A percentile compares a stretch with the other conserved stretches of the same genome.
Conservation (phyloP, 2,888 invertebrate species). For the Germaria angustata region DNA sequence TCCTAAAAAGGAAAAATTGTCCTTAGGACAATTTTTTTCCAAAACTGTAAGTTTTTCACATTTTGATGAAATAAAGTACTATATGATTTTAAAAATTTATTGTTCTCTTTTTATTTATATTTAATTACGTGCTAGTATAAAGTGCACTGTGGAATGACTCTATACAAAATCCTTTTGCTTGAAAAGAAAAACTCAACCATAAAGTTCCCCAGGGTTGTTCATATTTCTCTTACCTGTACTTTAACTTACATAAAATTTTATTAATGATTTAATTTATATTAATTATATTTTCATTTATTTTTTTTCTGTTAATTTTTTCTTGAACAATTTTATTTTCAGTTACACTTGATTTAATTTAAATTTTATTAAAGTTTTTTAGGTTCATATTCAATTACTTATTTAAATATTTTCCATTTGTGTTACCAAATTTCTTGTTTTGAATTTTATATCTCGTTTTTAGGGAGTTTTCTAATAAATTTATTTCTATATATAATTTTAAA, state of each 20-base stretch:
- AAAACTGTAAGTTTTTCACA: too few relatives aligned
- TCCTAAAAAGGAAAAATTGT: too few relatives aligned
- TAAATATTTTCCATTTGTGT: conserved; percentile 53
- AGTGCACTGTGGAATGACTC: too few relatives aligned
- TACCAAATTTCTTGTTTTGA: conserved; percentile 33
- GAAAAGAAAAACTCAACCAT: too few relatives aligned
- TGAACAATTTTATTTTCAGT: conserved; percentile 51
- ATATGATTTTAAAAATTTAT: too few relatives aligned
- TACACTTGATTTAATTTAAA: conserved; percentile 1
- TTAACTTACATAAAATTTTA: background rate
- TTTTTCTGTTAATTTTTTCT: conserved; percentile 43
- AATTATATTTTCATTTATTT: conserved; percentile 67
- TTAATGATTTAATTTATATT: background rate
- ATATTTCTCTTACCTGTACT: too few relatives aligned
- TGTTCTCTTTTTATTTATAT: too few relatives aligned
- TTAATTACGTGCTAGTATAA: too few relatives aligned
- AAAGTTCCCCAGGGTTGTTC: too few relatives aligned
- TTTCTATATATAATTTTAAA: conserved; percentile 5
- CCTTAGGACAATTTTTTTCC: too few relatives aligned
- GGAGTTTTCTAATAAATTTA: background rate
- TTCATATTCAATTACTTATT: conserved; percentile 12
- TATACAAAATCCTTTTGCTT: too few relatives aligned
- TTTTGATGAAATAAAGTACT: too few relatives aligned
- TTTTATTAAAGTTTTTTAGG: conserved; percentile 22
- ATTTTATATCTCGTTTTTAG: background rate